A percentile compares a stretch with the other conserved stretches of the same genome.
These are phyloP conservation scores for Hypomesus transpacificus DNA, from an alignment of 2,113 vertebrate genomes.

Conservation along the genomic window DNA sequence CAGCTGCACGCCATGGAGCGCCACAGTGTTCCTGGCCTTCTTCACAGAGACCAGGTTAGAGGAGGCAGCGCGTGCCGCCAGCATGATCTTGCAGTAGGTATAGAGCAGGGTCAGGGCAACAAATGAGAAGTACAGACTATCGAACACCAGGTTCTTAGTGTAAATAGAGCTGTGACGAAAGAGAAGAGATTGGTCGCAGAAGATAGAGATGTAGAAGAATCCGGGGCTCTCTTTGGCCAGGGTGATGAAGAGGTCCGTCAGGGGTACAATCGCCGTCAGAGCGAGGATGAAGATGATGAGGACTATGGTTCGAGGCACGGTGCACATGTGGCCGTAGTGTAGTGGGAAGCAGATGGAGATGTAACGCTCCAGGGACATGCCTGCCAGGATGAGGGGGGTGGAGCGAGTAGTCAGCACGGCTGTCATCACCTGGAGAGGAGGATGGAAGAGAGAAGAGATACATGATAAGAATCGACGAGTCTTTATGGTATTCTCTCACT, in stretches of 20 bases:
- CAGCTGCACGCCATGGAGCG: constrained; percentile 72
- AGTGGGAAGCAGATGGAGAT: constrained; percentile 72
- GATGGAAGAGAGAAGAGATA: neutral
- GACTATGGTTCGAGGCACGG: constrained; percentile 60
- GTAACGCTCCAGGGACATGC: constrained; percentile 76
- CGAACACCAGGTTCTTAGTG: constrained; percentile 72
- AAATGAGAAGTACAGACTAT: constrained; percentile 68
- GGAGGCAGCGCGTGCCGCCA: constrained; percentile 61
- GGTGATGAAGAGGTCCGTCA: constrained; percentile 69
- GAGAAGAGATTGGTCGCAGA: constrained; percentile 70
- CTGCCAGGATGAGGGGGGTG: constrained; percentile 73
- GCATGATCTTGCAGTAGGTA: constrained; percentile 73
- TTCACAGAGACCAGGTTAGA: constrained; percentile 55
- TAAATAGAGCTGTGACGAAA: constrained; percentile 64
- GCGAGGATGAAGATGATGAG: constrained; percentile 56
- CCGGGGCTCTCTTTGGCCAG: constrained; percentile 45
- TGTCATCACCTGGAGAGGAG: constrained; percentile 48
- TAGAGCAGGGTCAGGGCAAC: constrained; percentile 68
- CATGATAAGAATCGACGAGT: neutral
- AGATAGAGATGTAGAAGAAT: constrained; percentile 58
- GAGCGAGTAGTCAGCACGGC: constrained; percentile 70
- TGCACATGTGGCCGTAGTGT: constrained; percentile 68
- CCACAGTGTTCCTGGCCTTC: constrained; percentile 71
- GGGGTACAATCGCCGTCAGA: constrained; percentile 50
- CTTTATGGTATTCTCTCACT: too few species aligned